Base-by-base conservation (phyloP, 1,140 invertebrate species). In the Nylanderia fulva region DNA sequence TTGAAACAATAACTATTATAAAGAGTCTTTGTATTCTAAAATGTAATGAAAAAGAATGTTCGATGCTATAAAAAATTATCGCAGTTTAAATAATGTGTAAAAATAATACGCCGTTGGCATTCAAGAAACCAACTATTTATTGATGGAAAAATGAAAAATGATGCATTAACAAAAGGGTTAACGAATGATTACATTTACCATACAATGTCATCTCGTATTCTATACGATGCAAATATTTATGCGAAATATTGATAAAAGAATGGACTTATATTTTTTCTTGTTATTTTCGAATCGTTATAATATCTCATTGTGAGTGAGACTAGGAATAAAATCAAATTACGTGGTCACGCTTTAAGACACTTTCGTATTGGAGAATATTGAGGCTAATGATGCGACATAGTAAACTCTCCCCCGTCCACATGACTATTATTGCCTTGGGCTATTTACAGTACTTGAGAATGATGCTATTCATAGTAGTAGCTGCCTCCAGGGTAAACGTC, bases 271-370 rank as follows among this genome's bases (percentile, higher is more conserved):
- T 39, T 42, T 21, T 21, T 72, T 21, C 42, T 45, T 24, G 0
- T 48, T 36, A 72, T 54, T 13, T 36, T 72, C 11, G 54, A 21
- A 24, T 24, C 21, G 33, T 29, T 58, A 48, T 24, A 45, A 48
- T 0, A 8, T 54, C 18, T 63, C 21, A n/a, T n/a, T n/a, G 33
- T 39, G 2, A 61, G 45, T 21, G 11, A 45, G 24, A 39, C 11
- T 63, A n/a, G 3, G 5, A 21, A 63, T 45, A 21, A 64, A 63
- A 76, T 76, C 39, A 64, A 63, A 76, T 76, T 56, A 72, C 29
- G 9, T 15, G 36, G 36, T 45, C 21, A 24, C n/a, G 36, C 5
- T 66, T 52, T 36, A 52, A 52, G 42, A 48, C 2, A 4, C n/a
- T 24, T 18, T 33, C 1, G 21, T 58, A 24, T 54, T 36, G 21